phyloP scores from a whole-genome alignment of 2,888 invertebrate species.

The Euplagia quadripunctaria region DNA sequence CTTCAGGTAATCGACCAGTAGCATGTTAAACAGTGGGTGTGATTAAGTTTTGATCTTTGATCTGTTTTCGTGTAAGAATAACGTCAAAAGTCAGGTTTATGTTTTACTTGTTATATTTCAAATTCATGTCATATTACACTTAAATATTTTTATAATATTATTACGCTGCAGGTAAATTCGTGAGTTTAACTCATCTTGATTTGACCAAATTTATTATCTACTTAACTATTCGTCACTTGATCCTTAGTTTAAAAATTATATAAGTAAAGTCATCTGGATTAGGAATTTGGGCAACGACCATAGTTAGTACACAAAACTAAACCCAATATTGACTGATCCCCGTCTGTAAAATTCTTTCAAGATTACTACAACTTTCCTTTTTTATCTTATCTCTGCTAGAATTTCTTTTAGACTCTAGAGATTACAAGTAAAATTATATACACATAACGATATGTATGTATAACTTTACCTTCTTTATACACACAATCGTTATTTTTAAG shows the following conservation, averaged over 20 bases:
- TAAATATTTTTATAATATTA: too few species aligned
- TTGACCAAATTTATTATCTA: neutral
- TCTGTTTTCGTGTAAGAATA: neutral
- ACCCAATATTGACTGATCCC: neutral
- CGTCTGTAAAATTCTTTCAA: neutral
- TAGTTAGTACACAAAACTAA: neutral
- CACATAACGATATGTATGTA: neutral
- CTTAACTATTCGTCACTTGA: neutral
- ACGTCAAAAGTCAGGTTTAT: neutral
- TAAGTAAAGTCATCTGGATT: neutral
- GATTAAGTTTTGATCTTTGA: neutral
- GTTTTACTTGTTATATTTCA: too few species aligned
- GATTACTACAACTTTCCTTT: neutral
- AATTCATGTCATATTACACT: too few species aligned
- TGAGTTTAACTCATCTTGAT: constrained; percentile 3
- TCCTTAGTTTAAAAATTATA: neutral
- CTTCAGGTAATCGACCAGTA: neutral
- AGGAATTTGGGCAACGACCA: neutral
- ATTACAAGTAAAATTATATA: neutral
- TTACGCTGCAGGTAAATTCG: neutral
- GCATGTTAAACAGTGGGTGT: neutral
- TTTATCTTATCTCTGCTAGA: neutral
- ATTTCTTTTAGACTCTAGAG: neutral
- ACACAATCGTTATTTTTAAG: neutral
- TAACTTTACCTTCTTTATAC: neutral